Conservation (phyloP, 1,140 invertebrate genomes). For the Idris sp. region DNA sequence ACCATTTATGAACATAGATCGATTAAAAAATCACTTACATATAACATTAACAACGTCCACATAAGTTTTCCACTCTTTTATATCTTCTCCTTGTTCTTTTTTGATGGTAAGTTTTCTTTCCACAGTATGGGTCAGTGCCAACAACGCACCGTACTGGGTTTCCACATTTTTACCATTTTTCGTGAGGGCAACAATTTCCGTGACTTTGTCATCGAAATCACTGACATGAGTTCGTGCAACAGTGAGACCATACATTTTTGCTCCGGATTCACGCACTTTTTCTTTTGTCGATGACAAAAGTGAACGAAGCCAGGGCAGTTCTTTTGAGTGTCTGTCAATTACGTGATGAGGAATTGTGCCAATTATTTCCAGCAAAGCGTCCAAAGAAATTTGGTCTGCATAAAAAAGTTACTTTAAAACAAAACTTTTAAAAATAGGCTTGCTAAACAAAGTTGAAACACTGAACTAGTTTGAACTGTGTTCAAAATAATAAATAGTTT, state of each 20-base stretch:
- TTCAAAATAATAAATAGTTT: no score
- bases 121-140: constrained; percentile 83
- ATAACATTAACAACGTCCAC: constrained; percentile 79
- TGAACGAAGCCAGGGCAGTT: constrained; percentile 82
- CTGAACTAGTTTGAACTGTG: no score
- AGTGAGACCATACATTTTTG: constrained; percentile 85
- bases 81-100: constrained; percentile 70
- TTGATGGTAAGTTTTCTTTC: constrained; percentile 81
- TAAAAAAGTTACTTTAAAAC: constrained; percentile 7
- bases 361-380: constrained; percentile 86
- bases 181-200: constrained; percentile 78
- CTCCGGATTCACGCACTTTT: constrained; percentile 84
- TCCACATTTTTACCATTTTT: constrained; percentile 81
- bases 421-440: no score
- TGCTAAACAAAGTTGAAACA: no score
- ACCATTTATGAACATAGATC: no score
- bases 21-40: constrained; percentile 75
- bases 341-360: constrained; percentile 83
- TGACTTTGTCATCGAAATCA: constrained; percentile 80
- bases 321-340: constrained; percentile 79
- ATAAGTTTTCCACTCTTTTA: constrained; percentile 78
- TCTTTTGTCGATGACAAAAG: constrained; percentile 85
- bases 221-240: constrained; percentile 78
- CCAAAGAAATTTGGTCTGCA: constrained; percentile 81
- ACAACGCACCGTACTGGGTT: constrained; percentile 85